These are phyloP conservation scores for Dendrocincla tyrannina DNA, from an alignment of 2,797 vertebrate genomes.

Conservation along the genomic window DNA sequence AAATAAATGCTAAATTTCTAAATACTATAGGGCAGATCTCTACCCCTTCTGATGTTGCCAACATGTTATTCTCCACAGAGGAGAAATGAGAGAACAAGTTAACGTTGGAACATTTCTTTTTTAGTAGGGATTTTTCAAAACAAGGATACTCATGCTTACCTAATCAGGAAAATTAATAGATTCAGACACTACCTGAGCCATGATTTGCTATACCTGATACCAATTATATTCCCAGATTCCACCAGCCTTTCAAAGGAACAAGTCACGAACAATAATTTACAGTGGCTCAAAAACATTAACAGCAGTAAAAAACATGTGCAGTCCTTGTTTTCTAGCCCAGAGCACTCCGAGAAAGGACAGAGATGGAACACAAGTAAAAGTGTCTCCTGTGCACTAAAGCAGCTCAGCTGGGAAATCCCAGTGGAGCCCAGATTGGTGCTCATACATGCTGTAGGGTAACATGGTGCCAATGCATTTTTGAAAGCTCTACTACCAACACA, in stretches of 20 bases:
- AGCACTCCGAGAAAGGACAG: not conserved
- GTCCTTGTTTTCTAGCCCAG: not conserved
- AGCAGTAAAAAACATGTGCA: not conserved
- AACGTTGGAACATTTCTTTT: not conserved
- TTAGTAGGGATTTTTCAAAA: not conserved
- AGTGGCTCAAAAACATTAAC: not conserved
- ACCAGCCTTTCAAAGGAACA: not conserved
- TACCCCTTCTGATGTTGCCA: not conserved
- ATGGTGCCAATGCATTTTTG: not conserved
- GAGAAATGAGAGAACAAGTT: not conserved
- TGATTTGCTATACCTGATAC: not conserved
- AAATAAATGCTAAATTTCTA: not conserved
- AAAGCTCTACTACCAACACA: not conserved
- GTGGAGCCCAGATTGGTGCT: not conserved
- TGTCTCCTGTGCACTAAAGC: not conserved
- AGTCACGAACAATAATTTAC: not conserved
- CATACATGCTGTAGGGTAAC: rapidly evolving
- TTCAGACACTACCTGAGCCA: not conserved
- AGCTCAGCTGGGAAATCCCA: not conserved
- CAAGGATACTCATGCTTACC: not conserved
- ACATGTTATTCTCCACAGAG: not conserved
- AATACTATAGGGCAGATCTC: not conserved
- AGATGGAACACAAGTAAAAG: not conserved
- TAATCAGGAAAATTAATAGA: not conserved
- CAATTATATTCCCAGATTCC: not conserved